These are phyloP conservation scores for Caenorhabditis sinica DNA, from an alignment of 2,888 invertebrate genomes.

Conservation along the genomic window DNA sequence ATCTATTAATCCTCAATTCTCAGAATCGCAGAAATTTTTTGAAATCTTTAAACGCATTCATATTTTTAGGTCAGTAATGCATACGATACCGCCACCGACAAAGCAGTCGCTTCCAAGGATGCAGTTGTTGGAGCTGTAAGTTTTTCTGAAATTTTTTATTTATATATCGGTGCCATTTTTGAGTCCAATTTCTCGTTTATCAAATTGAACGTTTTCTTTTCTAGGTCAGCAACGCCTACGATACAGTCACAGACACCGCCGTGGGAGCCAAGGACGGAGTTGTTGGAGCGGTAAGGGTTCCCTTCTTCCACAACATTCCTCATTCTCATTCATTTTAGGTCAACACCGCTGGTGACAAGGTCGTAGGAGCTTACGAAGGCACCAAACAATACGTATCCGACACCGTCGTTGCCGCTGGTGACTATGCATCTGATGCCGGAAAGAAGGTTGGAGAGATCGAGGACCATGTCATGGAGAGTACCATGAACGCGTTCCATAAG, in stretches of 20 bases:
- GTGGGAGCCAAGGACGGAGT: conserved; percentile 5
- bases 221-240: conserved; percentile 25
- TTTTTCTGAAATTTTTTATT: neutral
- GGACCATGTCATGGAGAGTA: conserved; percentile 30
- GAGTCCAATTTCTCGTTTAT: no score
- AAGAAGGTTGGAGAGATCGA: conserved; percentile 35
- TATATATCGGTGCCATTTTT: no score
- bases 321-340: neutral
- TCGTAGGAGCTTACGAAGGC: conserved; percentile 19
- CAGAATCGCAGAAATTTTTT: neutral
- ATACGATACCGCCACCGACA: conserved; percentile 21
- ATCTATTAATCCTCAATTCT: no score
- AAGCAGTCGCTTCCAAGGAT: conserved; percentile 20
- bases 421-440: conserved; percentile 21
- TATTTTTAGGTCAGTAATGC: conserved; percentile 24
- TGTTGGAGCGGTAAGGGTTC: neutral
- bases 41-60: no score
- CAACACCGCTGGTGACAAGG: conserved; percentile 26
- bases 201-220: neutral
- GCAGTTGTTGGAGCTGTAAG: conserved; percentile 26
- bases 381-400: conserved; percentile 29
- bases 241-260: conserved; percentile 2
- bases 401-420: conserved; percentile 20
- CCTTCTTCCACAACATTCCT: neutral
- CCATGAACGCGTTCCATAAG: conserved; percentile 7